Conservation (phyloP, 2,888 invertebrate genomes). For the Lamellibrachia satsuma region DNA sequence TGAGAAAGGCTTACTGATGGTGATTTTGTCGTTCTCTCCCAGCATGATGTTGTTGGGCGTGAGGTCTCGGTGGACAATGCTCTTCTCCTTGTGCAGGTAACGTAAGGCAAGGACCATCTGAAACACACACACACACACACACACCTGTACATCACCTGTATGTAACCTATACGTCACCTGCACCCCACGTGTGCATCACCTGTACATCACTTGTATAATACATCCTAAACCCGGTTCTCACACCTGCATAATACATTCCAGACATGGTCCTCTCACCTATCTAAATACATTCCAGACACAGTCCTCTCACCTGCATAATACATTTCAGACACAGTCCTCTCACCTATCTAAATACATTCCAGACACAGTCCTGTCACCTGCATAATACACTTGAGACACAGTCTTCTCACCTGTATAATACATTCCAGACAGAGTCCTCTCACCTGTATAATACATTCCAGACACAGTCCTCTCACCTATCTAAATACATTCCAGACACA, state of each 20-base stretch:
- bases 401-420: constrained; percentile 47
- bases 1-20: constrained; percentile 59
- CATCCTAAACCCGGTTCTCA: not conserved
- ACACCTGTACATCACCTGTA: not conserved
- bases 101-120: constrained; percentile 66
- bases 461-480: not conserved
- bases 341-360: constrained; percentile 8
- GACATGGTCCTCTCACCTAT: not conserved
- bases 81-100: constrained; percentile 68
- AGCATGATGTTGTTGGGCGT: constrained; percentile 66
- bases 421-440: not conserved
- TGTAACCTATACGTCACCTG: not conserved
- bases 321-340: constrained; percentile 66
- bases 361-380: constrained; percentile 53
- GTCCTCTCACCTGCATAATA: constrained; percentile 62
- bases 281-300: not conserved
- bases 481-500: not conserved
- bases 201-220: not conserved
- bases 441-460: not conserved
- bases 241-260: not conserved
- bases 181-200: constrained; percentile 56
- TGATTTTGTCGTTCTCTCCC: constrained; percentile 65
- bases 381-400: constrained; percentile 66
- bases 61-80: constrained; percentile 65
- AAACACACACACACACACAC: constrained; percentile 35